A percentile compares a stretch with the other conserved stretches of the same genome.
These are phyloP conservation scores for Protula sp. DNA, from an alignment of 2,888 invertebrate species.

Conservation along the genomic window DNA sequence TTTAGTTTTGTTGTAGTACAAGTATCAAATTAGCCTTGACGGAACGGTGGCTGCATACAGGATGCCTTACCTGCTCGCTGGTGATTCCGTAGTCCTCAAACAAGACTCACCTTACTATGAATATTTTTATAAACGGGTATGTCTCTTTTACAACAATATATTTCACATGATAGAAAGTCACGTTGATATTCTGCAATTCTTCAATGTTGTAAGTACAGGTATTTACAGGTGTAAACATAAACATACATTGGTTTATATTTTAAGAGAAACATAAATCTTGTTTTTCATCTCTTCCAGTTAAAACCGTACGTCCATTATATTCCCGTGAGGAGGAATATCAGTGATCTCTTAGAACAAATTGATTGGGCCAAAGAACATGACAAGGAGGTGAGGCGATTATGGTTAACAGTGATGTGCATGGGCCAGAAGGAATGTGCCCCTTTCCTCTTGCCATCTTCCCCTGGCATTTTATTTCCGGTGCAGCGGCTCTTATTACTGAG, in stretches of 20 bases:
- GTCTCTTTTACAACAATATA: no score
- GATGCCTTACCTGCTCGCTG: conserved; percentile 82
- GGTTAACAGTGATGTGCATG: not conserved
- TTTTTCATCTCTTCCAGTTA: conserved; percentile 59
- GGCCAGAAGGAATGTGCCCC: not conserved
- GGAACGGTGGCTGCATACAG: conserved; percentile 96
- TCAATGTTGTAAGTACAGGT: no score
- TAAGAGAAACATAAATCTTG: no score
- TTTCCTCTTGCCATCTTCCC: not conserved
- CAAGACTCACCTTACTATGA: conserved; percentile 92
- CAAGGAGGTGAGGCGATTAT: conserved; percentile 39
- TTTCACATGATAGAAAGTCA: no score
- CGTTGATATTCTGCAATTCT: no score
- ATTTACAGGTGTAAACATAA: no score
- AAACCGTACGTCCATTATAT: conserved; percentile 75
- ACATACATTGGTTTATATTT: no score
- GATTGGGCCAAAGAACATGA: conserved; percentile 57
- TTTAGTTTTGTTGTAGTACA: conserved; percentile 85
- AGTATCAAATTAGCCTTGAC: conserved; percentile 90
- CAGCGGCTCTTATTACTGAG: no score
- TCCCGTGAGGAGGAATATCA: conserved; percentile 72
- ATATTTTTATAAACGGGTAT: conserved; percentile 69
- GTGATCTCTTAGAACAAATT: conserved; percentile 69
- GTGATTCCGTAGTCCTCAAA: conserved; percentile 82
- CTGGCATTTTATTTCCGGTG: no score